These are phyloP conservation scores for Beroe forskalii DNA, from an alignment of 37 sponge, comb jelly and placozoan species.

Conservation along the genomic window DNA sequence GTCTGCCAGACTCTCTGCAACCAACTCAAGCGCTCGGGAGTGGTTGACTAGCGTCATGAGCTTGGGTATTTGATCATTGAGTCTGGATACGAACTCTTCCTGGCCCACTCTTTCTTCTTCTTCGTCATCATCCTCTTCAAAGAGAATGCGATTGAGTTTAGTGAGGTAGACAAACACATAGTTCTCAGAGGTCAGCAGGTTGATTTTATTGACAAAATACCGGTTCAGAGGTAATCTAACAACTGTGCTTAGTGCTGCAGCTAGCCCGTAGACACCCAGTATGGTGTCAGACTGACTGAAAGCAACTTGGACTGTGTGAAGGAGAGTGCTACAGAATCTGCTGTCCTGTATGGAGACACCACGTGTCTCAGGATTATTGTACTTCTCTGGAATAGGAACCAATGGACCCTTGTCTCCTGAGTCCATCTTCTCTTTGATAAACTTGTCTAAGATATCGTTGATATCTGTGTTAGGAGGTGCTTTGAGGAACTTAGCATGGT, in stretches of 20 bases:
- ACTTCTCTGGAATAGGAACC: conserved; percentile 6
- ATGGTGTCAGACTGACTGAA: neutral
- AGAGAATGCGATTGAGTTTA: conserved; percentile 32
- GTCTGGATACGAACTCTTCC: conserved; percentile 19
- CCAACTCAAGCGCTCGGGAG: neutral
- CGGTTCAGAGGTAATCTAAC: conserved; percentile 35
- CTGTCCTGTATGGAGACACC: neutral
- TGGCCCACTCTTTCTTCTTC: neutral
- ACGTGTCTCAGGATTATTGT: neutral
- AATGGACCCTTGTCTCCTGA: neutral
- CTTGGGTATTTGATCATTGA: neutral
- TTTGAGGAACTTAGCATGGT: conserved; percentile 34
- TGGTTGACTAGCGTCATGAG: neutral
- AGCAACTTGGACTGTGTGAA: neutral
- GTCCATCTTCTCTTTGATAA: conserved; percentile 34
- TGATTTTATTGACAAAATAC: conserved; percentile 41
- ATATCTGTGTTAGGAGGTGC: conserved; percentile 33
- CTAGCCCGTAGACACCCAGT: conserved; percentile 4
- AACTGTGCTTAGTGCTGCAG: neutral
- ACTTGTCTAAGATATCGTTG: neutral
- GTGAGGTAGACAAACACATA: conserved; percentile 46
- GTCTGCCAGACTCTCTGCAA: conserved; percentile 22
- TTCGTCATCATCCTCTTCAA: neutral
- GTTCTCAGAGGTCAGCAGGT: conserved; percentile 30
- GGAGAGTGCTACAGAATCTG: neutral